These are phyloP conservation scores for Thaumatotibia leucotreta DNA, from an alignment of 1,140 invertebrate genomes.

Conservation along the genomic window DNA sequence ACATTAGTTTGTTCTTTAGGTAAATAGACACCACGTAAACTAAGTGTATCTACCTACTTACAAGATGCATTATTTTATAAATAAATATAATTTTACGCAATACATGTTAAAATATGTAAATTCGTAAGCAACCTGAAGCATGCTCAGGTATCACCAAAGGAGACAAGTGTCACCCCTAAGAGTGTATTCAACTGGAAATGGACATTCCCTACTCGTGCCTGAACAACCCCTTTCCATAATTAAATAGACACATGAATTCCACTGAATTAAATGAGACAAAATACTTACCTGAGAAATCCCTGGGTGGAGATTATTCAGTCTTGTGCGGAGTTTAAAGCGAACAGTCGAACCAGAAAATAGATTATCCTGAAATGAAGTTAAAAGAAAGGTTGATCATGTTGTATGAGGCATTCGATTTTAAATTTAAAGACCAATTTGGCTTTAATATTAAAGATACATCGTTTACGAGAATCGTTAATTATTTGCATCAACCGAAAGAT, in stretches of 20 bases:
- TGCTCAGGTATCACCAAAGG: background rate
- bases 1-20: too few species aligned
- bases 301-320: background rate
- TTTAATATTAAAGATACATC: constrained; percentile 40
- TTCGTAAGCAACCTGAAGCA: background rate
- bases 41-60: too few species aligned
- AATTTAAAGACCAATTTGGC: constrained; percentile 51
- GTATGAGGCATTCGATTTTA: constrained; percentile 25
- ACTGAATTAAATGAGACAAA: background rate
- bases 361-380: constrained; percentile 9
- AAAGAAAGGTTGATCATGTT: constrained; percentile 21
- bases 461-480: constrained; percentile 69
- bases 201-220: background rate
- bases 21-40: too few species aligned
- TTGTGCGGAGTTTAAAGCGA: background rate
- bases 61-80: too few species aligned
- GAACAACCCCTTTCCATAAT: background rate
- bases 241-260: background rate
- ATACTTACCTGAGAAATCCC: background rate
- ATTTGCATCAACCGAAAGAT: constrained; percentile 84
- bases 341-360: background rate
- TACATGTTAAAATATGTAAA: background rate
- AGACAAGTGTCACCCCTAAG: background rate
- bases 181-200: background rate
- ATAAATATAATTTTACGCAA: background rate